Evolutionary conservation across 2,888 invertebrate genomes (phyloP).

Genomic region (Pantelozetes paolii): DNA sequence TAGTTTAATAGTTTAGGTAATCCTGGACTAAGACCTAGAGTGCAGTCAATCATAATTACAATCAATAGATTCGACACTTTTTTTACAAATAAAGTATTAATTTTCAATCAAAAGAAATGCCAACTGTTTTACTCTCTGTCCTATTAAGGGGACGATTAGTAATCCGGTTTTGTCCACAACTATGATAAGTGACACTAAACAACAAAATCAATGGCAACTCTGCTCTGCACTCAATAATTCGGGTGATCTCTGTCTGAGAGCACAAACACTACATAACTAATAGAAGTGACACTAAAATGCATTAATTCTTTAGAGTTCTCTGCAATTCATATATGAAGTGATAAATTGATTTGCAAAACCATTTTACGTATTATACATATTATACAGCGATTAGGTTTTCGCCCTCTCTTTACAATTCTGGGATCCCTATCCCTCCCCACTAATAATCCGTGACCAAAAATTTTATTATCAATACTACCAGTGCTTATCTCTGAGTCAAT

Average conservation of each 20-base stretch:
- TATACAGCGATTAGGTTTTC: constrained; percentile 32
- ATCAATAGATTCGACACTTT: constrained; percentile 24
- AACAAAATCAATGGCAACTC: not conserved
- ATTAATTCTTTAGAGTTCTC: constrained; percentile 14
- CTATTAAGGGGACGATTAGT: not conserved
- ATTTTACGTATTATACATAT: constrained; percentile 29
- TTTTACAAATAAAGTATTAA: not conserved
- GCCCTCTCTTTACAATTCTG: not conserved
- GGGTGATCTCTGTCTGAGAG: not conserved
- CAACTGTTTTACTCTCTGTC: constrained; percentile 4
- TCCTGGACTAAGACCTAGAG: too few relatives aligned
- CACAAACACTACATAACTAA: not conserved
- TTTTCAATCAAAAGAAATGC: not conserved
- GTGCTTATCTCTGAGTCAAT: not conserved
- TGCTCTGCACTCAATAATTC: not conserved
- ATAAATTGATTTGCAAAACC: constrained; percentile 31
- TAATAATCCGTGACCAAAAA: constrained; percentile 37
- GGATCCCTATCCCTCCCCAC: constrained; percentile 30
- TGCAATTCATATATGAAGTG: constrained; percentile 26
- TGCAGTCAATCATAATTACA: constrained; percentile 34
- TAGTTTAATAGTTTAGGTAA: not conserved
- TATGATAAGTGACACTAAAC: constrained; percentile 14
- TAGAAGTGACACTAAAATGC: constrained; percentile 33
- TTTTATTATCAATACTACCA: constrained; percentile 28
- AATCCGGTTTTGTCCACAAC: constrained; percentile 26